Percentiles rank a stretch among this genome's conserved stretches.
Conservation (phyloP, 2,113 vertebrate genomes). For the Cyprinus carpio region DNA sequence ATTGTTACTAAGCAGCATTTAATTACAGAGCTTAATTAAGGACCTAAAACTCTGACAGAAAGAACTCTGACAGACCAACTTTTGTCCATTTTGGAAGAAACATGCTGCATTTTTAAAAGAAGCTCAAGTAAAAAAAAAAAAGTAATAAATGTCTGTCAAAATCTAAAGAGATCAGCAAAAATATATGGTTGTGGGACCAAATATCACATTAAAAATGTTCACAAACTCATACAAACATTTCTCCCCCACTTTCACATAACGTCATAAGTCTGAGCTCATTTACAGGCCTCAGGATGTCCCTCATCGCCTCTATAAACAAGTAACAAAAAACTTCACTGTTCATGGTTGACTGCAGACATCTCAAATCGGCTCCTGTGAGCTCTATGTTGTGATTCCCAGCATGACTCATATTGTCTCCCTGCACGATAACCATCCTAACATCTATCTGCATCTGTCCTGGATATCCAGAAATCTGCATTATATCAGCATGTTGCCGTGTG, state of each 20-base stretch:
- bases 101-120: background rate
- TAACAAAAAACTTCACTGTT: conserved; percentile 66
- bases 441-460: conserved; percentile 23
- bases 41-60: background rate
- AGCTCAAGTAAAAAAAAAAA: background rate
- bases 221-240: background rate
- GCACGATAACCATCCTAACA: conserved; percentile 52
- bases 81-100: background rate
- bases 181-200: background rate
- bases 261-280: conserved; percentile 17
- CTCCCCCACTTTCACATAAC: background rate
- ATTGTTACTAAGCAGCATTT: background rate
- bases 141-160: background rate
- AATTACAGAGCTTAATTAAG: background rate
- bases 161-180: background rate
- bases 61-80: background rate
- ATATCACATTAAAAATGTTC: background rate
- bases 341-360: conserved; percentile 3
- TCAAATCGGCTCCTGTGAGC: conserved; percentile 55
- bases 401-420: conserved; percentile 62
- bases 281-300: conserved; percentile 19
- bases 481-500: conserved; percentile 47
- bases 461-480: conserved; percentile 57
- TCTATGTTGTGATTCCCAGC: conserved; percentile 46
- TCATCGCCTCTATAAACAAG: conserved; percentile 18